Base-by-base conservation (phyloP, 2,113 vertebrate species). In the Calidris pugnax region DNA sequence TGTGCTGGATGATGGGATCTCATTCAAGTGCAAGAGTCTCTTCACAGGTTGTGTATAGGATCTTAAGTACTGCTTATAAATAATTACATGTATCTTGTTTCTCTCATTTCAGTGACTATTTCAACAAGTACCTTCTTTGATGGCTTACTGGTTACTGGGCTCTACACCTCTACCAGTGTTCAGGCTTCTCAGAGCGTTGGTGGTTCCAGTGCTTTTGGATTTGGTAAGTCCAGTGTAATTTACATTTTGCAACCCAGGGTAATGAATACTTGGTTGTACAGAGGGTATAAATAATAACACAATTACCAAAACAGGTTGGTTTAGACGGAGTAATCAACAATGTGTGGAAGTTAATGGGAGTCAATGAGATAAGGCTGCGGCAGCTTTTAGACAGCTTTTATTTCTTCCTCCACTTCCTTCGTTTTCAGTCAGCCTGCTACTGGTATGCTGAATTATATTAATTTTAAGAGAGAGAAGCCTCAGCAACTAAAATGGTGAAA, bases 71-170 rank as follows among this genome's bases (percentile, higher is more conserved):
- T 55, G 23, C 32, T 84, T 63, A 33, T 35, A 76, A 43, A 20
- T 92, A 57, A 60, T 96, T 77, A 95, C 33, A 69, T 6, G 12
- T 53, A 73, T 78, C 79, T 91, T 62, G 41, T 35, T 83, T 73
- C 39, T 91, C 87, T 89, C 51, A 21, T 98, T 98, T 96, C 97
- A 99, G 99, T 99, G 95, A 99, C 99, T 74, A 98, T 99, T 98
- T 99, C 99, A 6, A 99, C 99, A 79, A 99, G 99, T 91, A 99
- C 99, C 57, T 98, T 98, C 93, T 99, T 99, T 93, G 99, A 99
- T 64, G 99, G 99, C 74, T 98, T 99, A 60, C 96, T 99, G 96
- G 99, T 99, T 85, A 99, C 99, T 13, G 99, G 99, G 64, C 99
- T 99, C 30, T 99, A 99, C 97, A 99, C 99, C 22, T 99, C 99